phyloP scores from a whole-genome alignment of 2,113 vertebrate genomes.

The Hylia prasina region DNA sequence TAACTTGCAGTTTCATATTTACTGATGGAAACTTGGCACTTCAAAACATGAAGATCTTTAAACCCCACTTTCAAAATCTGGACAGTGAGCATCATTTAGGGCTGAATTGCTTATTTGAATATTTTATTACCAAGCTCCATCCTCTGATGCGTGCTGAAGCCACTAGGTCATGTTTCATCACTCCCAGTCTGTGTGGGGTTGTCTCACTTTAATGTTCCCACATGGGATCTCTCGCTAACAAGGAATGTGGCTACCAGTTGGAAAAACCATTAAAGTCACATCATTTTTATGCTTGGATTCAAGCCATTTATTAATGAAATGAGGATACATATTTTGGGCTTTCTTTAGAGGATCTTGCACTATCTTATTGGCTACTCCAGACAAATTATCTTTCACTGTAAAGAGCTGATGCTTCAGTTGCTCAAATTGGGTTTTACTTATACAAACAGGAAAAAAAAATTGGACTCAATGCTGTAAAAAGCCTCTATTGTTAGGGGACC shows the following conservation, averaged over 20 bases:
- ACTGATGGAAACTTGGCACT: neutral
- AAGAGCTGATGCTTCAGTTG: slow-evolving; percentile 5
- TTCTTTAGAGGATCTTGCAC: slow-evolving; percentile 10
- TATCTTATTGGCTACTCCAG: neutral
- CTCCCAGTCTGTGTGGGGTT: neutral
- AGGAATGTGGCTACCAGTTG: slow-evolving; percentile 37
- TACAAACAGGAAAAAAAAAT: slow-evolving; percentile 12
- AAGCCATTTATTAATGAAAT: slow-evolving; percentile 26
- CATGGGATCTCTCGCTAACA: neutral
- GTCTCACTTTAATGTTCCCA: slow-evolving; percentile 20
- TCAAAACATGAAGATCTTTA: neutral
- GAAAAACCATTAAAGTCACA: slow-evolving; percentile 41
- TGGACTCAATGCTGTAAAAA: neutral
- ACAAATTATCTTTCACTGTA: slow-evolving; percentile 2
- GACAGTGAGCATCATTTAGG: neutral
- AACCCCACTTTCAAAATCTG: neutral
- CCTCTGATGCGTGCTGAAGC: neutral
- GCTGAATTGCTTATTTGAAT: slow-evolving; percentile 18
- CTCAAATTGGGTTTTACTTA: slow-evolving; percentile 34
- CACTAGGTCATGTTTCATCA: slow-evolving; percentile 25
- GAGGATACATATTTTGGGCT: neutral
- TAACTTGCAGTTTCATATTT: neutral
- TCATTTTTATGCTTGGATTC: slow-evolving; percentile 3
- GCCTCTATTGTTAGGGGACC: slow-evolving; percentile 32
- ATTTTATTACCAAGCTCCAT: slow-evolving; percentile 16